Evolutionary conservation across 2,797 vertebrate genomes (phyloP).

Genomic region (Setipinna tenuifilis): DNA sequence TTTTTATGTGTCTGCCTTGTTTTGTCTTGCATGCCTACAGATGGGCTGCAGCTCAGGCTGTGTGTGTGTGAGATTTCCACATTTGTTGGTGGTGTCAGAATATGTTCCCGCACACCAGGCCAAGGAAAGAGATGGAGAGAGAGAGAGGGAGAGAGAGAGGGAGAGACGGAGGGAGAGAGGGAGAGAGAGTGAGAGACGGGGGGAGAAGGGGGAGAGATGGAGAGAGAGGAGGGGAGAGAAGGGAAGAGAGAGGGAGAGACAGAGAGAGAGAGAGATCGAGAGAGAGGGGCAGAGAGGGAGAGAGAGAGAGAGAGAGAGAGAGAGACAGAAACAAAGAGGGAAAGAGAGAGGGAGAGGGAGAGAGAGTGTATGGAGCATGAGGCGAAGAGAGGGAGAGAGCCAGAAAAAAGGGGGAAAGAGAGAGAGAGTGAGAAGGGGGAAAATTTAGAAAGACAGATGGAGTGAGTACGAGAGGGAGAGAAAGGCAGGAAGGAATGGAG

Average conservation of each 20-base stretch:
- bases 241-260: background rate
- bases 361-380: no score
- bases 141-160: background rate
- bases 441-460: background rate
- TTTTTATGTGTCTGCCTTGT: background rate
- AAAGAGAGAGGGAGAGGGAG: no score
- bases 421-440: no score
- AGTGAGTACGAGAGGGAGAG: no score
- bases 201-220: no score
- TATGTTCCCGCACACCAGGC: background rate
- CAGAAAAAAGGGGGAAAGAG: no score
- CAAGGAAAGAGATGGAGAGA: background rate
- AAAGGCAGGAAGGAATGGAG: no score
- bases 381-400: background rate
- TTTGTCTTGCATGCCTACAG: conserved; percentile 25
- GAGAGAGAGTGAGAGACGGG: no score
- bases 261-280: no score
- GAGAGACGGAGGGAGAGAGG: no score
- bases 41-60: background rate
- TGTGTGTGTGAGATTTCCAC: background rate
- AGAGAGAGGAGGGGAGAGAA: background rate
- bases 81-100: background rate
- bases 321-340: background rate
- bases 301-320: no score
- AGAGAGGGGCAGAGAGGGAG: no score